phyloP scores from a whole-genome alignment of 2,888 invertebrate species.

The Rhogogaster chlorosoma region DNA sequence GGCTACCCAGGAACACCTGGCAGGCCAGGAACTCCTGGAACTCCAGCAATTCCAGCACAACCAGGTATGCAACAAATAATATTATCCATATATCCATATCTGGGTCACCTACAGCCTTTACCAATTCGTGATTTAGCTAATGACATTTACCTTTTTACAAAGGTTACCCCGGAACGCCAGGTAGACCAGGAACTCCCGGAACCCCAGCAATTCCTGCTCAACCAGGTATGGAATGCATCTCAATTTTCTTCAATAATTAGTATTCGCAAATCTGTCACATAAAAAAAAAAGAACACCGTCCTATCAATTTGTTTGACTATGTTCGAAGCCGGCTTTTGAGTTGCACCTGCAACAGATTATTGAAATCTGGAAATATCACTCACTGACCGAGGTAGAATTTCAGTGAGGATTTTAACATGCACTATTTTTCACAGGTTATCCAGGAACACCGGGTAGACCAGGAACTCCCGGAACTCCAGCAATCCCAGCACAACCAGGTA shows the following conservation, averaged over 20 bases:
- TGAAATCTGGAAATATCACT: too few species aligned
- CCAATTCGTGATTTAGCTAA: background rate
- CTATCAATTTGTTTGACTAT: too few species aligned
- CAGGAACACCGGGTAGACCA: conserved; percentile 19
- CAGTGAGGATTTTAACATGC: too few species aligned
- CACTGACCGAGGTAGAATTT: too few species aligned
- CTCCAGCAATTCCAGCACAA: conserved; percentile 63
- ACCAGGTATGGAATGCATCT: too few species aligned
- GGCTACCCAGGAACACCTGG: conserved; percentile 60
- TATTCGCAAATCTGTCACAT: too few species aligned
- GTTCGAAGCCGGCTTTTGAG: too few species aligned
- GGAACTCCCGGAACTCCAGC: conserved; percentile 26
- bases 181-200: conserved; percentile 72
- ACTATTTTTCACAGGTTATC: background rate
- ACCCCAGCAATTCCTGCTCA: conserved; percentile 67
- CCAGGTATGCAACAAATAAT: conserved; percentile 51
- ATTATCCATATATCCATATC: conserved; percentile 54
- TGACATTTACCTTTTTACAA: too few species aligned
- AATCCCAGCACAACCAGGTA: conserved; percentile 29
- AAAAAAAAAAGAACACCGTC: too few species aligned
- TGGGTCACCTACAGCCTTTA: conserved; percentile 51
- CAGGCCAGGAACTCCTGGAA: conserved; percentile 64
- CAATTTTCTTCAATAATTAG: too few species aligned
- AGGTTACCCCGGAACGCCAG: conserved; percentile 57
- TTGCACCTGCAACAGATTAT: too few species aligned